Evolutionary conservation across 1,140 invertebrate species (phyloP).

Genomic region (Heliconius hermathena): DNA sequence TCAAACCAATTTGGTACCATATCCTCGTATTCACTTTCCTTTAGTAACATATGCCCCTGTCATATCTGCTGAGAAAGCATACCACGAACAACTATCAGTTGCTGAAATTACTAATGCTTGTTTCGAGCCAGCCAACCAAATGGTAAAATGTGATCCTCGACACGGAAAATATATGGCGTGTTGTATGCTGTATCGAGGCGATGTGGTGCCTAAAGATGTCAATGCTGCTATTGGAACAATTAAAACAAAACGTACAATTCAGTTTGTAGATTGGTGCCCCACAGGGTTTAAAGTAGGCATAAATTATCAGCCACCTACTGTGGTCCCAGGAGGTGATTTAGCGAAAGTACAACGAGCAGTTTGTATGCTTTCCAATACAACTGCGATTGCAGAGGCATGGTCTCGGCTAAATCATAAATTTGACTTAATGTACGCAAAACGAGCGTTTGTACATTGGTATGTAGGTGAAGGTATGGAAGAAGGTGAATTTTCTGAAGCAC

Average conservation of each 20-base stretch:
- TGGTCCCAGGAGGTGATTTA: slow-evolving; percentile 92
- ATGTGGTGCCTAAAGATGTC: slow-evolving; percentile 91
- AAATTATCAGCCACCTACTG: slow-evolving; percentile 90
- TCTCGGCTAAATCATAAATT: slow-evolving; percentile 91
- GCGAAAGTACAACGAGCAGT: slow-evolving; percentile 90
- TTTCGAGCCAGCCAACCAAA: slow-evolving; percentile 94
- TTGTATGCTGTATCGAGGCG: slow-evolving; percentile 88
- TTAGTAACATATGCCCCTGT: slow-evolving; percentile 93
- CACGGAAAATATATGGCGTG: slow-evolving; percentile 96
- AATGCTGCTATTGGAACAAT: slow-evolving; percentile 92
- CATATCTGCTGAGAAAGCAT: slow-evolving; percentile 92
- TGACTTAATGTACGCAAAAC: slow-evolving; percentile 84
- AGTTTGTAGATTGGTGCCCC: slow-evolving; percentile 96
- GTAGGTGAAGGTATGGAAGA: slow-evolving; percentile 94
- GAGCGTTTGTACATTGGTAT: slow-evolving; percentile 92
- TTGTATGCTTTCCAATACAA: slow-evolving; percentile 94
- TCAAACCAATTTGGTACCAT: slow-evolving; percentile 93
- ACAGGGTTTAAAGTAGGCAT: slow-evolving; percentile 92
- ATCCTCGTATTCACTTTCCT: slow-evolving; percentile 92
- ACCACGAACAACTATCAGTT: slow-evolving; percentile 90
- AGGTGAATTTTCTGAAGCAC: slow-evolving; percentile 92
- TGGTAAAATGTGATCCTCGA: slow-evolving; percentile 94
- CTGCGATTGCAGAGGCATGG: slow-evolving; percentile 91
- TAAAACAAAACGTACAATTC: slow-evolving; percentile 91
- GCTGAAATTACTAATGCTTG: slow-evolving; percentile 94